phyloP scores from a whole-genome alignment of 2,888 invertebrate species.

The Microctonus aethiopoides region DNA sequence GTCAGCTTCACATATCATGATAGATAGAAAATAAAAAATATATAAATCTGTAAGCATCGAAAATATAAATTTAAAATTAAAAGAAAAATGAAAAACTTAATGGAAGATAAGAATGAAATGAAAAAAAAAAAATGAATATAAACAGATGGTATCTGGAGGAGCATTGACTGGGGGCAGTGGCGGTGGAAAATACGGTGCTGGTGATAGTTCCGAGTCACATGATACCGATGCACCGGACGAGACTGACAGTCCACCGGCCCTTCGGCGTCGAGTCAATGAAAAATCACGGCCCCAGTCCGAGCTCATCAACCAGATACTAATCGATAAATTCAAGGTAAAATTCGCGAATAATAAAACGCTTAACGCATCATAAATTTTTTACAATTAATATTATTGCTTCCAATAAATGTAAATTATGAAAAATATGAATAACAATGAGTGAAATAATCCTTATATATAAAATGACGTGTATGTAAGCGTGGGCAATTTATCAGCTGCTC shows the following conservation, averaged over 20 bases:
- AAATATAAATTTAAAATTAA: conserved; percentile 41
- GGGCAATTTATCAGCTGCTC: conserved; percentile 16
- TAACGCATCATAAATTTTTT: not conserved
- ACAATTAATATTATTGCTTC: not conserved
- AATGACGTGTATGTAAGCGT: not conserved
- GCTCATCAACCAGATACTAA: conserved; percentile 72
- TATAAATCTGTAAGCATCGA: conserved; percentile 43
- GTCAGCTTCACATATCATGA: not conserved
- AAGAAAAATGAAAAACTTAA: conserved; percentile 32
- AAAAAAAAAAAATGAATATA: not conserved
- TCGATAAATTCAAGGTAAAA: conserved; percentile 71
- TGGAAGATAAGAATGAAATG: not conserved
- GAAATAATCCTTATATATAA: not conserved
- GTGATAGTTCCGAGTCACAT: conserved; percentile 72
- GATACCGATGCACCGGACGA: conserved; percentile 71
- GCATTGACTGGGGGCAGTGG: conserved; percentile 64
- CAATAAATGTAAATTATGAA: not conserved
- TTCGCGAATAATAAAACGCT: not conserved
- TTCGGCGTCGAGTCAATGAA: conserved; percentile 67
- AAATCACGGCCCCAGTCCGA: conserved; percentile 71
- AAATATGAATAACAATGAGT: not conserved
- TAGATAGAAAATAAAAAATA: not conserved
- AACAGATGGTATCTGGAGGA: conserved; percentile 69
- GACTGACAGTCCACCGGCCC: conserved; percentile 70
- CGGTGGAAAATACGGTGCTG: conserved; percentile 65